These are phyloP conservation scores for Laspeyria flexula DNA, from an alignment of 2,888 invertebrate species.

Conservation along the genomic window DNA sequence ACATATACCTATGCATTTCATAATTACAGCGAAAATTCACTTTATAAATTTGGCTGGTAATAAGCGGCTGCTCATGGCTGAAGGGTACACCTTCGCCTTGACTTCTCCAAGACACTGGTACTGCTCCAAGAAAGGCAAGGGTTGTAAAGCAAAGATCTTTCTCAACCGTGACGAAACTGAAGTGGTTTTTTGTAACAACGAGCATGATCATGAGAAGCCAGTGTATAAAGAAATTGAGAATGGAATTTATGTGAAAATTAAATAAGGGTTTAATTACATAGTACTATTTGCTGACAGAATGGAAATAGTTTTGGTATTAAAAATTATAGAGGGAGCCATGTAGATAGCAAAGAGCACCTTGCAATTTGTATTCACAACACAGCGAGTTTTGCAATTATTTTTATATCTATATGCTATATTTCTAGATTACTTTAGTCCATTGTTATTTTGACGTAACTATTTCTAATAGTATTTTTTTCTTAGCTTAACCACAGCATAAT, in stretches of 20 bases:
- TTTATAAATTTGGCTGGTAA: constrained; percentile 51
- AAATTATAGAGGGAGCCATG: too few relatives aligned
- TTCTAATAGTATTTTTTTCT: too few relatives aligned
- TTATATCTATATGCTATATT: too few relatives aligned
- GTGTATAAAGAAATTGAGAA: constrained; percentile 30
- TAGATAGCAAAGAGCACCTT: too few relatives aligned
- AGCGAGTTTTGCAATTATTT: too few relatives aligned
- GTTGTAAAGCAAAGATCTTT: constrained; percentile 60
- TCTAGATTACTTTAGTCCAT: too few relatives aligned
- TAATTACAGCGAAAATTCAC: constrained; percentile 41
- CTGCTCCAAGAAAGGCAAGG: constrained; percentile 62
- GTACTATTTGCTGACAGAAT: too few relatives aligned
- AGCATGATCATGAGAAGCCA: constrained; percentile 59
- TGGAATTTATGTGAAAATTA: constrained; percentile 52
- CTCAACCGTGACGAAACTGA: constrained; percentile 44
- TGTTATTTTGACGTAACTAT: too few relatives aligned
- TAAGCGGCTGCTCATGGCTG: constrained; percentile 57
- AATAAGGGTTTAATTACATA: background rate
- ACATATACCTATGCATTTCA: too few relatives aligned
- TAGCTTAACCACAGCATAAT: too few relatives aligned
- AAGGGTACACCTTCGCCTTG: constrained; percentile 61
- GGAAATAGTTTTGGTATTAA: too few relatives aligned
- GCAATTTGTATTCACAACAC: too few relatives aligned
- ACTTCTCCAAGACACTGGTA: constrained; percentile 56
- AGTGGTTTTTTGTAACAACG: constrained; percentile 36